Percentiles rank a stretch among this genome's conserved stretches.
Evolutionary conservation across 2,113 vertebrate species (phyloP).

Genomic region (Lethenteron reissneri): DNA sequence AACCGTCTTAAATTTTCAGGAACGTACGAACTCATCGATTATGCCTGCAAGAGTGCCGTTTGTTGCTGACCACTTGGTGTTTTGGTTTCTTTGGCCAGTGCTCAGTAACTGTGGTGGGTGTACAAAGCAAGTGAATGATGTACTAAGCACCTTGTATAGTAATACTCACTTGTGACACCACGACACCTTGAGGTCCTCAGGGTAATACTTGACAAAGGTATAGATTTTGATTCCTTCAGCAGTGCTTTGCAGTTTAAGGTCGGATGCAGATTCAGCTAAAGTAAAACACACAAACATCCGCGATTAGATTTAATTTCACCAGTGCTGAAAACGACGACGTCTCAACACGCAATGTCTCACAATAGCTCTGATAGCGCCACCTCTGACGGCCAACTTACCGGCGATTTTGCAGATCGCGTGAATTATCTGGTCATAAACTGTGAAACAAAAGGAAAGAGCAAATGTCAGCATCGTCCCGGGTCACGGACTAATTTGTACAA

Average conservation of each 20-base stretch:
- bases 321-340: not conserved
- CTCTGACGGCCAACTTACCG: not conserved
- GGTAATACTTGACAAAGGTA: conserved; percentile 72
- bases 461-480: not conserved
- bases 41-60: too few species aligned
- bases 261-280: conserved; percentile 64
- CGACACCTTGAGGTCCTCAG: conserved; percentile 71
- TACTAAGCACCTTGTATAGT: not conserved
- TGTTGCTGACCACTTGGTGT: too few species aligned
- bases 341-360: too few species aligned
- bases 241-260: conserved; percentile 85
- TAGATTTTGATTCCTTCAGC: conserved; percentile 77
- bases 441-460: not conserved
- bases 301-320: not conserved
- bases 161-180: conserved; percentile 75
- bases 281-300: not conserved
- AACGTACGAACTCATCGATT: too few species aligned
- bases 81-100: too few species aligned
- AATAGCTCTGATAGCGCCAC: not conserved
- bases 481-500: not conserved
- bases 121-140: not conserved
- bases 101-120: too few species aligned
- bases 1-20: too few species aligned
- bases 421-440: not conserved
- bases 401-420: conserved; percentile 1